phyloP scores from a whole-genome alignment of 2,888 invertebrate genomes.

The Agrochola lota region DNA sequence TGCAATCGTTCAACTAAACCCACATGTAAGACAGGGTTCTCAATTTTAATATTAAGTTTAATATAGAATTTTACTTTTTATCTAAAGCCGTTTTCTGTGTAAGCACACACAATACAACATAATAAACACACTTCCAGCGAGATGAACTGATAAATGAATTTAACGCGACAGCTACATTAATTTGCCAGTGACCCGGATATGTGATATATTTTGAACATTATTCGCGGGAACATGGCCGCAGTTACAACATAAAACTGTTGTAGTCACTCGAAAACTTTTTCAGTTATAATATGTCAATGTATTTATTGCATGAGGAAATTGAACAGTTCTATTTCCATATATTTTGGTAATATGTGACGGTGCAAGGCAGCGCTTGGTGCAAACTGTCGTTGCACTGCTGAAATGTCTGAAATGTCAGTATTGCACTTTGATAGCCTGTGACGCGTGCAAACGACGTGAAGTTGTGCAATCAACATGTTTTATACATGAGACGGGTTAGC shows the following conservation, averaged over 20 bases:
- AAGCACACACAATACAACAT: slow-evolving; percentile 18
- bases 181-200: slow-evolving; percentile 58
- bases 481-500: slow-evolving; percentile 39
- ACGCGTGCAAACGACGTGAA: slow-evolving; percentile 43
- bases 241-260: slow-evolving; percentile 25
- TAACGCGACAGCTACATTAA: slow-evolving; percentile 53
- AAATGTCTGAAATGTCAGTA: slow-evolving; percentile 48
- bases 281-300: slow-evolving; percentile 27
- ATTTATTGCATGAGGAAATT: slow-evolving; percentile 50
- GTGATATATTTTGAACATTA: slow-evolving; percentile 58
- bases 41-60: not conserved
- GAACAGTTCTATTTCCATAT: slow-evolving; percentile 10
- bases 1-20: too few relatives aligned
- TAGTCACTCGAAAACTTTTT: slow-evolving; percentile 26
- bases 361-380: slow-evolving; percentile 64
- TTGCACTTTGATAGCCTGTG: slow-evolving; percentile 34
- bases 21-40: not conserved
- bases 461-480: slow-evolving; percentile 45
- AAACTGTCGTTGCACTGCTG: slow-evolving; percentile 49
- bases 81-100: slow-evolving; percentile 9
- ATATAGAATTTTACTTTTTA: not conserved
- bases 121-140: slow-evolving; percentile 42
- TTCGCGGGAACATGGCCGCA: slow-evolving; percentile 20
- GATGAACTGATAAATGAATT: slow-evolving; percentile 61
- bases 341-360: slow-evolving; percentile 44